Base-by-base conservation (phyloP, 2,113 vertebrate genomes). In the Nipponia nippon region DNA sequence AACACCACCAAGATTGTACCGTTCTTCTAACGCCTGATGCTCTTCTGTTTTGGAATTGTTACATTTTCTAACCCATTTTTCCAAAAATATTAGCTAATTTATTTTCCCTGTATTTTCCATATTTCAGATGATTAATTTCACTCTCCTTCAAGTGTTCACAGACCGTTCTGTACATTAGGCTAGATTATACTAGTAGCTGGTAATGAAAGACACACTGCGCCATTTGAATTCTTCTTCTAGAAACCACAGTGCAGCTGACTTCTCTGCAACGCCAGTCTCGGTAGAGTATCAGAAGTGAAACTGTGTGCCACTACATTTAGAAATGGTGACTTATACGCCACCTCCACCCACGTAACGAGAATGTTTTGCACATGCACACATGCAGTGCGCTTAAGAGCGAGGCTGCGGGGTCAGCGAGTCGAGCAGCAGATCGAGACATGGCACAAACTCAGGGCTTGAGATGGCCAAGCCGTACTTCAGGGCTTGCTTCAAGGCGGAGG, bases 361-460 rank as follows among this genome's bases (percentile, higher is more conserved):
- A 14, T 5, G 16, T 53, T 70, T 52, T 65, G 70, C 82, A 79
- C 4, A 1, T 32, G 46, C 1, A 1, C 20, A 9, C 52, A 10
- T 7, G 40, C 22, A 18, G 38, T 0, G 13, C 4, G 9, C 40
- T 59, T 36, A n/a, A 25, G 59, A 88, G 50, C 20, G 15, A 12
- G 26, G 32, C 67, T 87, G 72, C 0, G 0, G 56, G 50, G 5
- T 32, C 56, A 67, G 52, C 0, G 0, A 22, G n/a, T 0, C 2
- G 1, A 47, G 42, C 81, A 49, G 67, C 58, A 85, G 42, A 25
- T 7, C 3, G 4, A 42, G 25, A 18, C 50, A 10, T 0, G 22
- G 46, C 65, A 55, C 4, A 1, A 55, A 13, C 49, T 73, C 8
- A 0, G 59, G 50, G 69, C 59, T 82, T 27, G 20, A 29, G n/a